phyloP scores from a whole-genome alignment of 2,888 invertebrate genomes.

The Eilema sororculum region DNA sequence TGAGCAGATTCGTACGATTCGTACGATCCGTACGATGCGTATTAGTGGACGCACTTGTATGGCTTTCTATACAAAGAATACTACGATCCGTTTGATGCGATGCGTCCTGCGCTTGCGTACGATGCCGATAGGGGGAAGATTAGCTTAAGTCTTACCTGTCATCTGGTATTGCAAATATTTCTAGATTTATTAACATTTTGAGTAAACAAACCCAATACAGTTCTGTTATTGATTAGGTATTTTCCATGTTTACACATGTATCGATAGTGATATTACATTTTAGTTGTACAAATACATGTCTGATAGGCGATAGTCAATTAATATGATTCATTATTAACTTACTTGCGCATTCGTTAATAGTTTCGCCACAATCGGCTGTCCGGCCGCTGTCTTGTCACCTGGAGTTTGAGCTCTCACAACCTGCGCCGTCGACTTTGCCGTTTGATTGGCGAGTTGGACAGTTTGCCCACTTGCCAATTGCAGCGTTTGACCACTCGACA shows the following conservation, averaged over 20 bases:
- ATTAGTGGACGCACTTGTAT: no score
- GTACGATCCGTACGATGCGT: no score
- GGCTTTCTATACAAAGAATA: no score
- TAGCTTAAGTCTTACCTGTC: no score
- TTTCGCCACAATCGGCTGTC: slow-evolving; percentile 90
- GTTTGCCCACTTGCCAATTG: slow-evolving; percentile 74
- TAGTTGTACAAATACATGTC: neutral
- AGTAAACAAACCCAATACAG: neutral
- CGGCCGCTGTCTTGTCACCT: slow-evolving; percentile 67
- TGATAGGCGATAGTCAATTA: neutral
- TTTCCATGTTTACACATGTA: slow-evolving; percentile 1
- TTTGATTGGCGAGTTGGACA: slow-evolving; percentile 75
- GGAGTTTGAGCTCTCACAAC: slow-evolving; percentile 72
- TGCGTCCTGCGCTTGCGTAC: no score
- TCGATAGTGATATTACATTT: neutral
- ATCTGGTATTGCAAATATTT: neutral
- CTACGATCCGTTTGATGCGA: no score
- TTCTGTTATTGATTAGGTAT: neutral
- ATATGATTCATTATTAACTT: slow-evolving; percentile 32
- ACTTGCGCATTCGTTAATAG: slow-evolving; percentile 91
- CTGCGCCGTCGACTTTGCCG: slow-evolving; percentile 70
- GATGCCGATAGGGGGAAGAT: no score
- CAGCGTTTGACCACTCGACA: slow-evolving; percentile 74
- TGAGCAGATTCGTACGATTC: no score
- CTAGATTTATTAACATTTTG: neutral